Percentiles rank a stretch among this genome's conserved stretches.
Conservation (phyloP, 2,888 invertebrate species). For the Lasioglossum zephyrum region DNA sequence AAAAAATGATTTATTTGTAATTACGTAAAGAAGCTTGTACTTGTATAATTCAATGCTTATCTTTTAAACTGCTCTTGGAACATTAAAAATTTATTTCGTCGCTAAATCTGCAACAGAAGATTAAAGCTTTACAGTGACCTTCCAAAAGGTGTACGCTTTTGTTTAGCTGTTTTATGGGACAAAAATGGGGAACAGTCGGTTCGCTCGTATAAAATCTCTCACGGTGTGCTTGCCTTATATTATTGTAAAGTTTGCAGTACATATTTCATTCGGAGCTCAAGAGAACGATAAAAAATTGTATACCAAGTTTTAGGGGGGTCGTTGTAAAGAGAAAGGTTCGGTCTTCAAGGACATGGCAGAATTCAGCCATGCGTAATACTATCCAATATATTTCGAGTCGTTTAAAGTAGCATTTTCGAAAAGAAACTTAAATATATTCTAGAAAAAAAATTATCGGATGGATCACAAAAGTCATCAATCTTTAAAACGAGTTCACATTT, state of each 20-base stretch:
- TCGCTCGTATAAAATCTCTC: neutral
- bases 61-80: neutral
- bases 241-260: neutral
- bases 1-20: too few relatives aligned
- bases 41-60: too few relatives aligned
- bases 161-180: neutral
- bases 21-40: too few relatives aligned
- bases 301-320: neutral
- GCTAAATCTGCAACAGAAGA: neutral
- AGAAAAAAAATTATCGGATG: too few relatives aligned
- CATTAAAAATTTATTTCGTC: neutral
- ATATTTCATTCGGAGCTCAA: neutral
- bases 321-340: neutral
- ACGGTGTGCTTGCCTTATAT: neutral
- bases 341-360: neutral
- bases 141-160: neutral
- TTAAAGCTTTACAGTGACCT: neutral
- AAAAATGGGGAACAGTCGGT: neutral
- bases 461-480: too few relatives aligned
- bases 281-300: neutral
- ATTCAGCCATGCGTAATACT: neutral
- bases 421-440: neutral
- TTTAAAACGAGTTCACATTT: too few relatives aligned
- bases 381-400: neutral
- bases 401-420: neutral